Base-by-base conservation (phyloP, 2,888 invertebrate species). In the Mesorhabditis sp. region DNA sequence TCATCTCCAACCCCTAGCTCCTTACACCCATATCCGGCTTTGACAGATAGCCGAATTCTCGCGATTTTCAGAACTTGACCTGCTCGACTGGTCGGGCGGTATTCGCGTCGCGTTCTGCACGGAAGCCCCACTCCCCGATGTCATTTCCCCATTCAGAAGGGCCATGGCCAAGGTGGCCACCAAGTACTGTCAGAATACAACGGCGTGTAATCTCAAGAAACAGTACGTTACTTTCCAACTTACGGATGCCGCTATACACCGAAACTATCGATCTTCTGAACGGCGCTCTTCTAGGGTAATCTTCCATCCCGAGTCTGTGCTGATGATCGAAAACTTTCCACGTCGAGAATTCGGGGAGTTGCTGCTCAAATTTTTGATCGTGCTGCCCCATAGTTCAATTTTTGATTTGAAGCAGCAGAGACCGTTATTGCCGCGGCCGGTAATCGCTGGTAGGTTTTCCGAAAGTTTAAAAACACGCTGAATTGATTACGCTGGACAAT, bases 261-360 rank as follows among this genome's bases (percentile, higher is more conserved):
- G 65, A 68, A 15, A 41, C 63, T 43, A 41, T 7, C 28, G 15
- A 13, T 4, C 45, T 10, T 13, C 28, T 28, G 7, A 7, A 45
- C 45, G 44, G 62, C 61, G 43, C 44, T 41, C 43, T 67, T 79
- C 69, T 69, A 82, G 82, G 43, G 70, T 79, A 0, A 58, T 68
- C 4, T 83, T 84, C 70, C 72, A 76, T n/a, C 73, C 80, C 5
- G 76, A 83, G 44, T 77, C 82, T 65, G 75, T 83, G 28, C 78
- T 82, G 10, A 71, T 83, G 42, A 68, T 83, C 43, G 83, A 83
- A 44, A 81, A 80, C 6, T 83, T 80, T 70, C 84, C 84, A 6
- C 67, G 80, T 28, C 62, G 84, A 42, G 81, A 82, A 67, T 74
- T 80, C 61, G 71, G 80, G 13, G 73, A 78, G 4, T 75, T 82